A percentile compares a stretch with the other conserved stretches of the same genome.
Conservation (phyloP, 2,113 vertebrate genomes). For the Caloenas nicobarica region DNA sequence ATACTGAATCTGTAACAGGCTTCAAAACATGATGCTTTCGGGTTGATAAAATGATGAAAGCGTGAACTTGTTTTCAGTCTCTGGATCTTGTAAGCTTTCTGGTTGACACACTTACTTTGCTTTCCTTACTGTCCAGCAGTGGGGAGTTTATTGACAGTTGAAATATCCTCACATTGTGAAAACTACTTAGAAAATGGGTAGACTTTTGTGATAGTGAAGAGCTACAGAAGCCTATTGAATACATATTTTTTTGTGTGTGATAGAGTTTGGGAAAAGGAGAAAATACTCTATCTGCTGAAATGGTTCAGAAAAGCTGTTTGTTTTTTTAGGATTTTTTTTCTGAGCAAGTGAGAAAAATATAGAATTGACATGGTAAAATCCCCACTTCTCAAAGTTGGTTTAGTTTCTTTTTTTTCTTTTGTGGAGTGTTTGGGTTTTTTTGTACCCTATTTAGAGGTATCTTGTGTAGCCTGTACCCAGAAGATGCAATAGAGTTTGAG, state of each 20-base stretch:
- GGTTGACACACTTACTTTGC: accelerated
- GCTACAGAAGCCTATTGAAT: neutral
- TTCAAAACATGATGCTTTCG: neutral
- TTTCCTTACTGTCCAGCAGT: neutral
- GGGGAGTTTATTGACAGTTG: neutral
- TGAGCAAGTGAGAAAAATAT: neutral
- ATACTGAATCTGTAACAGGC: neutral
- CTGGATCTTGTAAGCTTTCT: neutral
- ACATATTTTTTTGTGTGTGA: neutral
- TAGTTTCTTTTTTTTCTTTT: no score
- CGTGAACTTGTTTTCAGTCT: neutral
- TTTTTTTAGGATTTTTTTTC: neutral
- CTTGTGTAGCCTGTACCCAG: neutral
- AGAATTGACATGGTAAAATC: neutral
- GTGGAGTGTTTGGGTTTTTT: neutral
- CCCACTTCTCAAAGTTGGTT: neutral
- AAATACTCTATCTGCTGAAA: neutral
- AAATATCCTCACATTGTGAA: accelerated
- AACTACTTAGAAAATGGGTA: neutral
- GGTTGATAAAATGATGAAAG: neutral
- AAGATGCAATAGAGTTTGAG: neutral
- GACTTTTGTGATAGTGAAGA: neutral
- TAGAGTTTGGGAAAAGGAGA: neutral
- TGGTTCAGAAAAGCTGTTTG: neutral
- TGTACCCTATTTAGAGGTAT: accelerated